Percentiles rank a stretch among this genome's conserved stretches.
These are phyloP conservation scores for Empis stercorea DNA, from an alignment of 2,888 invertebrate genomes.

Conservation along the genomic window DNA sequence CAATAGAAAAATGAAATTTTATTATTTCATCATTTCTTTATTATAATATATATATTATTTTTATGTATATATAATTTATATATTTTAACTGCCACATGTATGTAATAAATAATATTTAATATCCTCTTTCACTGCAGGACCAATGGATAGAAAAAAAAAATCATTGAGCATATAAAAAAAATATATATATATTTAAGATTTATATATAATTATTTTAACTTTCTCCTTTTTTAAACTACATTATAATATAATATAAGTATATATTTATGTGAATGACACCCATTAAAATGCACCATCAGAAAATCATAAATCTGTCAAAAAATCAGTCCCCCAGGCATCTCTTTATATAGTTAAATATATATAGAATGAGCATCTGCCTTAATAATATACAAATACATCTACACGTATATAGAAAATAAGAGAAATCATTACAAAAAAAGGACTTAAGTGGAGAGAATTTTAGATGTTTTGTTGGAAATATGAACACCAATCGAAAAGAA, in stretches of 20 bases:
- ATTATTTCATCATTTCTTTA: no score
- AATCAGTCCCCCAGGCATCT: not conserved
- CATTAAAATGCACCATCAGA: constrained; percentile 2
- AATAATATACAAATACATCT: no score
- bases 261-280: constrained; percentile 1
- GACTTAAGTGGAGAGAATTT: no score
- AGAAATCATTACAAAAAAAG: no score
- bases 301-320: constrained; percentile 3
- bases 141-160: not conserved
- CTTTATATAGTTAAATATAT: no score
- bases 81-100: not conserved
- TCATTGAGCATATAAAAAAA: not conserved
- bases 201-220: not conserved
- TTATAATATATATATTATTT: no score
- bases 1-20: no score
- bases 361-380: no score
- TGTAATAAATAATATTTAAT: not conserved
- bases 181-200: not conserved
- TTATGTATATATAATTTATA: not conserved
- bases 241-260: not conserved
- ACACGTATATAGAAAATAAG: no score
- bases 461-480: no score
- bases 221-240: not conserved
- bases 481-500: no score
- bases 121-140: not conserved